Conservation (phyloP, 2,888 invertebrate species). For the Chorisops tibialis region DNA sequence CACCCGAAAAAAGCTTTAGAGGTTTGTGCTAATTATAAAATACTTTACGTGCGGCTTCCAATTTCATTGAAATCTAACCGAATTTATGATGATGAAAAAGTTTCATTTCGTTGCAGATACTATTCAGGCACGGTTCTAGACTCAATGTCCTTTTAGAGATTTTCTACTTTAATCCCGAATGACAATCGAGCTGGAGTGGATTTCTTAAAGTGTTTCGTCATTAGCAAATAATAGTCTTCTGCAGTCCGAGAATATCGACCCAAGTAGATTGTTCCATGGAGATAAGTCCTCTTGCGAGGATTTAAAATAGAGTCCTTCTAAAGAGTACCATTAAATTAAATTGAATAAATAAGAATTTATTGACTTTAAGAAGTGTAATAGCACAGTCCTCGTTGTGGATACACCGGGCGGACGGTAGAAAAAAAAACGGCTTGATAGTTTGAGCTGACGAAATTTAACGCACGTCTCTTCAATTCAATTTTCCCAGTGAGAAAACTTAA, state of each 20-base stretch:
- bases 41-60: conserved; percentile 14
- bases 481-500: too few relatives aligned
- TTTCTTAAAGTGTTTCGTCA: not conserved
- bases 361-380: too few relatives aligned
- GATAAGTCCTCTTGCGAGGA: not conserved
- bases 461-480: too few relatives aligned
- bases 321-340: too few relatives aligned
- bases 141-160: too few relatives aligned
- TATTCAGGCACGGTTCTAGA: too few relatives aligned
- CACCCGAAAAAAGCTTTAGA: conserved; percentile 7
- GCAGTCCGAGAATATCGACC: not conserved
- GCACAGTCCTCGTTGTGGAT: too few relatives aligned
- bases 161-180: not conserved
- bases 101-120: not conserved
- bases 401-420: too few relatives aligned
- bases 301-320: not conserved
- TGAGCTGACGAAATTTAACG: too few relatives aligned
- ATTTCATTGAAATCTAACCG: not conserved
- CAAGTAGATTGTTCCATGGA: not conserved
- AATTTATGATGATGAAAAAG: not conserved
- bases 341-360: too few relatives aligned
- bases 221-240: not conserved
- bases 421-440: too few relatives aligned
- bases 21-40: conserved; percentile 22
- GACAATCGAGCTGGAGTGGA: not conserved